Evolutionary conservation across 23 tunicate species (phyloP), one percentile per base, ranked within the genome.

Genomic region (Ascidia mentula): DNA sequence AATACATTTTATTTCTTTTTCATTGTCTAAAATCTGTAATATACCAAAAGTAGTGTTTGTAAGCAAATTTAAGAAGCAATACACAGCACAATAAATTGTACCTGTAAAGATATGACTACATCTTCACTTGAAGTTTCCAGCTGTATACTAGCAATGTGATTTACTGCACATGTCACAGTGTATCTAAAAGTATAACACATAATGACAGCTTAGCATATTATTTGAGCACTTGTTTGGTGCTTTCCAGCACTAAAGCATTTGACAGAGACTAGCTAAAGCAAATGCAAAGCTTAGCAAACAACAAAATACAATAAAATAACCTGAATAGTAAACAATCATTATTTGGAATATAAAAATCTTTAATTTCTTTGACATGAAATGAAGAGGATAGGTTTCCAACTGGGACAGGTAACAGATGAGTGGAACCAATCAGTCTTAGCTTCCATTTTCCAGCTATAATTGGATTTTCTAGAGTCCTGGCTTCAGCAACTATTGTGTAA

Each of bases 401-500:
- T 32, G 98, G 93, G 26, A 37, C 35, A 18, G 93, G 98, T 17
- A 88, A 86, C 26, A 87, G 83, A 38, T 70, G 33, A 7, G 79
- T 60, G n/a, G 90, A 84, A 35, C 98, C 98, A 71, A 93, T 88
- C 81, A 93, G 40, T 26, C 89, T 82, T 38, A 93, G 59, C 36
- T 79, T 84, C 98, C 98, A 93, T 69, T 88, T 93, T 38, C 89
- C 89, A 31, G 85, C 61, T 0, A 72, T 36, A 3, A 93, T 36
- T 12, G 93, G 87, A 20, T 39, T 72, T 35, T 93, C 98, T 15
- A 84, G 65, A 30, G 93, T 89, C 39, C 90, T 59, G 26, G 90
- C 93, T 75, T 93, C 98, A 5, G 83, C 86, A n/a, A 93, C 78
- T 26, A 93, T 84, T 0, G 98, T 93, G 84, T 93, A 93, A 0